These are phyloP conservation scores for Zootermopsis nevadensis DNA, from an alignment of 2,888 invertebrate genomes.

Conservation along the genomic window DNA sequence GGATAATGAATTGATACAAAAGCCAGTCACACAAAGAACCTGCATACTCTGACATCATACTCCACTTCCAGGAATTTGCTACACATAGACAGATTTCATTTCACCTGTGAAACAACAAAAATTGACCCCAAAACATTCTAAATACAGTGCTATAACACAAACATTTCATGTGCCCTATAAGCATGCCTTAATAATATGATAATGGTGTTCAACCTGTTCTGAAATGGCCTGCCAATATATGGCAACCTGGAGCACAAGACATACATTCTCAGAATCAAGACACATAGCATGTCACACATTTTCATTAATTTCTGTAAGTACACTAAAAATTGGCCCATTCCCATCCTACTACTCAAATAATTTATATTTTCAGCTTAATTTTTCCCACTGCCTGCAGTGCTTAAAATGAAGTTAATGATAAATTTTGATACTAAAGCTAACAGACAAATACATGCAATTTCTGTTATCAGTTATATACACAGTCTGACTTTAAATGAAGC, in stretches of 20 bases:
- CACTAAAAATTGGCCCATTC: no score
- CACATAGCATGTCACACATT: no score
- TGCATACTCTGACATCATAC: background rate
- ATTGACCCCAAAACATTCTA: background rate
- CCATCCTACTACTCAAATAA: no score
- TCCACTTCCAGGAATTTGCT: conserved; percentile 10
- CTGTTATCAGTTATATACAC: background rate
- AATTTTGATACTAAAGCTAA: background rate
- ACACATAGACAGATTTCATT: background rate
- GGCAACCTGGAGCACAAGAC: no score
- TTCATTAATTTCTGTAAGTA: no score
- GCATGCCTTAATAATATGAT: background rate
- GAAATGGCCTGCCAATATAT: no score
- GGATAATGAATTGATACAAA: conserved; percentile 1
- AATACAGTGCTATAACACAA: background rate
- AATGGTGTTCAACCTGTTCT: no score
- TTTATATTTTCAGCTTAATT: no score
- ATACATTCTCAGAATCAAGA: no score
- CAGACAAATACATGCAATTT: conserved; percentile 6
- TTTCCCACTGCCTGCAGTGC: no score
- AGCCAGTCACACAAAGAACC: conserved; percentile 28
- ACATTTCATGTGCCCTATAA: background rate
- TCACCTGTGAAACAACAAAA: conserved; percentile 29
- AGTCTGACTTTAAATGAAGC: background rate
- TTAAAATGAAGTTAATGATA: no score